These are phyloP conservation scores for Dendrolimus pini DNA, from an alignment of 2,888 invertebrate genomes.

Conservation along the genomic window DNA sequence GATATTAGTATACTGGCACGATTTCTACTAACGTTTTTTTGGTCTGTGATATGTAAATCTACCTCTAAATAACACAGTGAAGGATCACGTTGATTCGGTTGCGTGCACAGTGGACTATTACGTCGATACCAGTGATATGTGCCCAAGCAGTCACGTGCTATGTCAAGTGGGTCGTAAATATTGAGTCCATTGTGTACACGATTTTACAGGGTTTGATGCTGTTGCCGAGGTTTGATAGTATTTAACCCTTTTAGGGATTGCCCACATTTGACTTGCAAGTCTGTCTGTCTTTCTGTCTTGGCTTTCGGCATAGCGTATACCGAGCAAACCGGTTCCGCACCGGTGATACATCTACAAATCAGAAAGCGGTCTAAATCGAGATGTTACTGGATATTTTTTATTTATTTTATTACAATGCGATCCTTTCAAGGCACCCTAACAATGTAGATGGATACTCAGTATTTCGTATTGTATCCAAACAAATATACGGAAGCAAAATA, in stretches of 20 bases:
- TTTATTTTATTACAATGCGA: too few species aligned
- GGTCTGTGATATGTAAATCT: background rate
- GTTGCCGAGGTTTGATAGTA: too few species aligned
- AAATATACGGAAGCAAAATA: background rate
- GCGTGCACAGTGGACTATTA: conserved; percentile 17
- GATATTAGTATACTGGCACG: too few species aligned
- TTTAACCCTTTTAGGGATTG: too few species aligned
- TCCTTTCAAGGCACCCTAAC: background rate
- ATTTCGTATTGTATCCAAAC: background rate
- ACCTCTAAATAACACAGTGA: background rate
- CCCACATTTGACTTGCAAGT: too few species aligned
- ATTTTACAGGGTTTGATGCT: background rate
- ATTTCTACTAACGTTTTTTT: too few species aligned
- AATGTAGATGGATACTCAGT: background rate
- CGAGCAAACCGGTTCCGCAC: too few species aligned
- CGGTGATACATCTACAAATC: too few species aligned
- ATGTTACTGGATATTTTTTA: too few species aligned
- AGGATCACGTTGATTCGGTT: background rate
- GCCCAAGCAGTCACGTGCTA: conserved; percentile 31
- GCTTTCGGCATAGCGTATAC: too few species aligned
- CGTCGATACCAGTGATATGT: conserved; percentile 44
- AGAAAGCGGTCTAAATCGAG: too few species aligned
- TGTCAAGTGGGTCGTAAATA: background rate
- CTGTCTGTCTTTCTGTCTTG: too few species aligned
- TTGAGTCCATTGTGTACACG: background rate